These are phyloP conservation scores for Bemisia tabaci DNA, from an alignment of 1,140 invertebrate species.

Conservation along the genomic window DNA sequence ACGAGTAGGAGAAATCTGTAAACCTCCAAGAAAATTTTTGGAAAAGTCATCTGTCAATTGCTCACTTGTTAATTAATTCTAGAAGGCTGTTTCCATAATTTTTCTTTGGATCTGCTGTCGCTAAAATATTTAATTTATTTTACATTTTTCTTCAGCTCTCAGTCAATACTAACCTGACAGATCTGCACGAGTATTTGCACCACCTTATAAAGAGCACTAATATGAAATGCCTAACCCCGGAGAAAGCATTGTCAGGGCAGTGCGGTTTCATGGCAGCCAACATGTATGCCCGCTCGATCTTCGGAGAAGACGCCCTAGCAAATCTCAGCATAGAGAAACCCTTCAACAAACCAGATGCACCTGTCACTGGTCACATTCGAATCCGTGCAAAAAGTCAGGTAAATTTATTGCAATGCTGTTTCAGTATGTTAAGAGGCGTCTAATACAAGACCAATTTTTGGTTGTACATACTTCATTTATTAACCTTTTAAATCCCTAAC, in stretches of 20 bases:
- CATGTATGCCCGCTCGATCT: constrained; percentile 96
- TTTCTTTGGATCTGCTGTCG: too few relatives aligned
- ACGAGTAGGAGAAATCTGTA: too few relatives aligned
- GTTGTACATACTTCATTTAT: constrained; percentile 6
- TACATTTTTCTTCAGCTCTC: constrained; percentile 52
- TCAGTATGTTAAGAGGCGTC: neutral
- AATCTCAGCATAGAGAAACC: constrained; percentile 97
- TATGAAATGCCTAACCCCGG: constrained; percentile 97
- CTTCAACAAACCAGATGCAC: constrained; percentile 66
- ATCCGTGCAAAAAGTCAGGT: constrained; percentile 93
- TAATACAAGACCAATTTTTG: neutral
- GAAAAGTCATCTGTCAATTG: too few relatives aligned
- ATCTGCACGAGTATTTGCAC: constrained; percentile 83
- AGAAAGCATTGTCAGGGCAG: constrained; percentile 85
- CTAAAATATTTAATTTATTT: too few relatives aligned
- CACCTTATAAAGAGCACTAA: constrained; percentile 92
- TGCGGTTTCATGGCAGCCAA: constrained; percentile 99
- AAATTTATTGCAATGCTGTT: neutral
- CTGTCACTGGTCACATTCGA: constrained; percentile 91
- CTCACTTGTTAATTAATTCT: too few relatives aligned
- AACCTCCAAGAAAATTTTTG: too few relatives aligned
- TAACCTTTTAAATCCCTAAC: constrained; percentile 8
- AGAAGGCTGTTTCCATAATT: too few relatives aligned
- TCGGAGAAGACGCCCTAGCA: constrained; percentile 96
- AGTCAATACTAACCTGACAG: constrained; percentile 87